phyloP scores from a whole-genome alignment of 2,113 vertebrate species.

The Trematocara nigrifrons region DNA sequence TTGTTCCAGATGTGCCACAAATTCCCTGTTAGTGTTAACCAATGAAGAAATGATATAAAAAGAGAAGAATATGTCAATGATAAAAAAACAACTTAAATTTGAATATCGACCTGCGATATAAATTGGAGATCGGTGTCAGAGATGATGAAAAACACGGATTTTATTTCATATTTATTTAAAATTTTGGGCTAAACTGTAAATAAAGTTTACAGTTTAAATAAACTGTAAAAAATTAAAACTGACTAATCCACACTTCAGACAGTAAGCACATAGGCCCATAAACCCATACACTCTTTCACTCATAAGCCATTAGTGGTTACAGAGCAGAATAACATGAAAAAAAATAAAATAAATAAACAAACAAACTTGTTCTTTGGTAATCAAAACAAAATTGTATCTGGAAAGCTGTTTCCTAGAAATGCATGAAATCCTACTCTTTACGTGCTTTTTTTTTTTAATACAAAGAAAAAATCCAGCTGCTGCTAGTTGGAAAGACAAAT shows the following conservation, averaged over 20 bases:
- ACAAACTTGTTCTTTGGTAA: not conserved
- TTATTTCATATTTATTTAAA: not conserved
- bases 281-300: not conserved
- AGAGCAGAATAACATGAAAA: not conserved
- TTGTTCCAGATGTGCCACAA: not conserved
- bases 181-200: not conserved
- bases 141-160: not conserved
- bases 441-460: accelerated
- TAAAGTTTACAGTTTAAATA: not conserved
- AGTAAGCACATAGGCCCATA: not conserved
- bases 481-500: not conserved
- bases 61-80: not conserved
- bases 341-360: not conserved
- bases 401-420: not conserved
- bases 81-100: not conserved
- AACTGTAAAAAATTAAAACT: not conserved
- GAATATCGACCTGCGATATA: not conserved
- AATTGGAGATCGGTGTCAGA: not conserved
- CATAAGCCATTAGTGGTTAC: not conserved
- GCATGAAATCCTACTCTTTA: not conserved
- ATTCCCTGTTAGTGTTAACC: not conserved
- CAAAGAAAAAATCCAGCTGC: not conserved
- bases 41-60: not conserved
- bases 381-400: not conserved
- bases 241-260: not conserved